A percentile compares a stretch with the other conserved stretches of the same genome.
Conservation (phyloP, 2,113 vertebrate species). For the Austrofundulus limnaeus region DNA sequence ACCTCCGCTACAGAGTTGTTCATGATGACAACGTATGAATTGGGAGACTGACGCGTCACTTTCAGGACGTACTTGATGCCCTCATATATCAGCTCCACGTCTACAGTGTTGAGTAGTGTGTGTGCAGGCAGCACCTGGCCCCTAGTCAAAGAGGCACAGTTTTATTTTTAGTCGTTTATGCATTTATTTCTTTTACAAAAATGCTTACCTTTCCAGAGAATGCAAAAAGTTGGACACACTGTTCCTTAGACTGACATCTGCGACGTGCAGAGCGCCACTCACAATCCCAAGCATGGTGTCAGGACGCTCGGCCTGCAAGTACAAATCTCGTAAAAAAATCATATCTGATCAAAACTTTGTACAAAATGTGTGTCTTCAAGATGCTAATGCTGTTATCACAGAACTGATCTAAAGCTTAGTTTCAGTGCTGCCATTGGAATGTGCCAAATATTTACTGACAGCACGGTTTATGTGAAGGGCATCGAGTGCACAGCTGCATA, state of each 20-base stretch:
- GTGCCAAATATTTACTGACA: neutral
- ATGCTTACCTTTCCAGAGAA: constrained; percentile 91
- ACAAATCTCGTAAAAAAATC: constrained; percentile 17
- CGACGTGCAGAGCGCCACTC: constrained; percentile 94
- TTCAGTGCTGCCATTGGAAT: constrained; percentile 3
- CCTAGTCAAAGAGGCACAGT: constrained; percentile 65
- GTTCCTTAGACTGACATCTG: constrained; percentile 91
- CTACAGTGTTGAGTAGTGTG: constrained; percentile 94
- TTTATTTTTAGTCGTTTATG: no score
- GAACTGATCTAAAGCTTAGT: neutral
- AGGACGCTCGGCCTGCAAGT: constrained; percentile 89
- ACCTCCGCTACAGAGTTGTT: constrained; percentile 90
- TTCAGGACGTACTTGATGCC: constrained; percentile 93
- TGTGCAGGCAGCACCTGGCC: constrained; percentile 96
- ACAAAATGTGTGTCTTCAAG: neutral
- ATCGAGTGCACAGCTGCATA: constrained; percentile 45
- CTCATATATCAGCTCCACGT: constrained; percentile 96
- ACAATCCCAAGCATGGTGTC: constrained; percentile 97
- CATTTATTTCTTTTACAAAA: neutral
- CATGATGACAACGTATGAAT: constrained; percentile 98
- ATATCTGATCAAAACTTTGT: neutral
- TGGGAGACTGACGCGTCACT: constrained; percentile 96
- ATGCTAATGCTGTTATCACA: no score
- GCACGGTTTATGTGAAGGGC: neutral
- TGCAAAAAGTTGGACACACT: constrained; percentile 98